phyloP scores from a whole-genome alignment of 2,113 vertebrate genomes.

The Gasterosteus nipponicus region DNA sequence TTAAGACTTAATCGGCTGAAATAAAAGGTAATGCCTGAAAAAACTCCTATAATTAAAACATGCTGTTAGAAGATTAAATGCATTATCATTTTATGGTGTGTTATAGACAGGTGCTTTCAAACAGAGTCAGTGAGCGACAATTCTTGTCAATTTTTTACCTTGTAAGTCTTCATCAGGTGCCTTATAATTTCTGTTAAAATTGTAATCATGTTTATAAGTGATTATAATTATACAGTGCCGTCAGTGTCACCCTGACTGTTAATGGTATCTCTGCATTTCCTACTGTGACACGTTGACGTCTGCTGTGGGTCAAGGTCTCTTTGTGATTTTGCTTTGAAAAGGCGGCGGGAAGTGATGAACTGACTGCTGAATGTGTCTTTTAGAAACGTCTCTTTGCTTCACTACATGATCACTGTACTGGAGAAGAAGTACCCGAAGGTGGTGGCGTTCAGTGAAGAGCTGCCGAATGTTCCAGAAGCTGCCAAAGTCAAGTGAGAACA shows the following conservation, averaged over 20 bases:
- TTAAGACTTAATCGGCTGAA: background rate
- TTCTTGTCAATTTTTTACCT: background rate
- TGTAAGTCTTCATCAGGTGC: background rate
- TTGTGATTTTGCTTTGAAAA: background rate
- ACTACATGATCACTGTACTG: conserved; percentile 64
- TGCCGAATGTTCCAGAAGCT: conserved; percentile 62
- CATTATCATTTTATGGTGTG: too few relatives aligned
- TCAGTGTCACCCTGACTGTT: background rate
- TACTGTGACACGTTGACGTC: background rate
- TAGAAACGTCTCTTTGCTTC: conserved; percentile 69
- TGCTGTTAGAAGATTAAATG: too few relatives aligned
- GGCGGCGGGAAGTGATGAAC: background rate
- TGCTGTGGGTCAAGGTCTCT: background rate
- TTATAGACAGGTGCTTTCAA: too few relatives aligned
- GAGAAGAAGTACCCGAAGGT: conserved; percentile 49
- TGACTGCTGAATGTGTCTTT: conserved; percentile 11
- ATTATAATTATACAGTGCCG: background rate
- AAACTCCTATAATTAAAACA: background rate
- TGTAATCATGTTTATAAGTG: background rate
- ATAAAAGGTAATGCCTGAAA: background rate
- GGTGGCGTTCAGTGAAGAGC: conserved; percentile 43
- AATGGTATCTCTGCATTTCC: background rate
- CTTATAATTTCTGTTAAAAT: background rate
- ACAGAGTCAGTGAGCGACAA: background rate
- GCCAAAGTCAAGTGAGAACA: conserved; percentile 66